Base-by-base conservation (phyloP, 2,888 invertebrate species). In the Amphipyra berbera region DNA sequence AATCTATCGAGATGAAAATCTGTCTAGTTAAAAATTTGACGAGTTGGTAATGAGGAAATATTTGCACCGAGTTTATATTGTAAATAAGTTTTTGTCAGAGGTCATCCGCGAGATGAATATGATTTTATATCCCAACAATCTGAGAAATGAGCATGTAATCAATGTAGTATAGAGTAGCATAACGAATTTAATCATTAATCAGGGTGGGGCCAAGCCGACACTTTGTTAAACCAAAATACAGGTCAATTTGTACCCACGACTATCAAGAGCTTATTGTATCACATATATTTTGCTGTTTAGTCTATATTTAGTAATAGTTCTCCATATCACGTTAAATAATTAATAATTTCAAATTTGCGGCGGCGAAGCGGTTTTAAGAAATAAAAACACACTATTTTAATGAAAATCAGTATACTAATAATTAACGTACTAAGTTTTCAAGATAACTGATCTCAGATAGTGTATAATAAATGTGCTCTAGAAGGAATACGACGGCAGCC, bases 141-240 rank as follows among this genome's bases (percentile, higher is more conserved):
- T 45, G 41, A 6, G 6, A 41, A 40, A 45, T 9, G 68, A 72
- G 48, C 59, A 58, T 68, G 49, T 73, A 74, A 68, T 63, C 67
- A 71, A 61, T 41, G 40, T 74, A 58, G 50, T 46, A 13, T 68
- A 58, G 55, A 52, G 44, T 78, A 76, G 66, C 33, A 42, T 66
- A 67, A 70, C 71, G 71, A 78, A 80, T 75, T 77, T 77, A 79
- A 69, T 48, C 40, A 62, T 61, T n/a, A 64, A 58, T 69, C 69
- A 70, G 63, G 48, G 66, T 78, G 68, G 74, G 81, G 81, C 82
- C 61, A 73, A 81, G 82, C 76, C 79, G 62, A 65, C 68, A 54
- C 66, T 45, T 58, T 61, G 66, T 58, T 52, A 56, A 48, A 65
- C 37, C 33, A 49, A 62, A 42, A 57, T 60, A 45, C 65, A 65